phyloP scores from a whole-genome alignment of 1,140 invertebrate species.

The Thereuonema tuberculata region DNA sequence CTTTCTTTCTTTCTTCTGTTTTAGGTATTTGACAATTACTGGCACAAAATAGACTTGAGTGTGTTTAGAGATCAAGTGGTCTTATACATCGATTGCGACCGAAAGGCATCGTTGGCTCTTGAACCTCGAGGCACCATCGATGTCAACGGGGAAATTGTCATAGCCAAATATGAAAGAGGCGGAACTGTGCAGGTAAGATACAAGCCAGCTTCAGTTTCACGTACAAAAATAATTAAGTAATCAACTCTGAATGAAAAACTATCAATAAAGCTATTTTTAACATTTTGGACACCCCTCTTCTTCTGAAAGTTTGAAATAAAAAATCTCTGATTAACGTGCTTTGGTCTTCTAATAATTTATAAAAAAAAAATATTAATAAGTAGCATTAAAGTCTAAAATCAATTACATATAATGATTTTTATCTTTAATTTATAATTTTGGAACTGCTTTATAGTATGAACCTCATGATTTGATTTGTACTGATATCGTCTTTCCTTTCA shows the following conservation, averaged over 20 bases:
- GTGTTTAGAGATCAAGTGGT: constrained; percentile 48
- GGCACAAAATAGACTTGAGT: constrained; percentile 68
- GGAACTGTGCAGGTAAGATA: constrained; percentile 49
- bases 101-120: constrained; percentile 32
- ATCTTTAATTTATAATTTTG: too few species aligned
- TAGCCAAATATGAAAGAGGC: constrained; percentile 40
- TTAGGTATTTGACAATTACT: constrained; percentile 56
- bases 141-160: constrained; percentile 47
- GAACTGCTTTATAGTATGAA: too few species aligned
- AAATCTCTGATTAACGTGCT: too few species aligned
- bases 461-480: too few species aligned
- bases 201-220: neutral
- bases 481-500: constrained; percentile 30
- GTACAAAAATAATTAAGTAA: neutral
- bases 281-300: too few species aligned
- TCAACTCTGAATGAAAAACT: too few species aligned
- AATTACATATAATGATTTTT: too few species aligned
- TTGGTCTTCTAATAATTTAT: too few species aligned
- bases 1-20: constrained; percentile 21
- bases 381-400: too few species aligned
- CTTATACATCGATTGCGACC: constrained; percentile 54
- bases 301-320: too few species aligned
- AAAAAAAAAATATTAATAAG: too few species aligned
- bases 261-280: too few species aligned
- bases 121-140: constrained; percentile 44